Percentiles rank a stretch among this genome's conserved stretches.
Evolutionary conservation across 2,888 invertebrate species (phyloP).

Genomic region (Sipha maydis): DNA sequence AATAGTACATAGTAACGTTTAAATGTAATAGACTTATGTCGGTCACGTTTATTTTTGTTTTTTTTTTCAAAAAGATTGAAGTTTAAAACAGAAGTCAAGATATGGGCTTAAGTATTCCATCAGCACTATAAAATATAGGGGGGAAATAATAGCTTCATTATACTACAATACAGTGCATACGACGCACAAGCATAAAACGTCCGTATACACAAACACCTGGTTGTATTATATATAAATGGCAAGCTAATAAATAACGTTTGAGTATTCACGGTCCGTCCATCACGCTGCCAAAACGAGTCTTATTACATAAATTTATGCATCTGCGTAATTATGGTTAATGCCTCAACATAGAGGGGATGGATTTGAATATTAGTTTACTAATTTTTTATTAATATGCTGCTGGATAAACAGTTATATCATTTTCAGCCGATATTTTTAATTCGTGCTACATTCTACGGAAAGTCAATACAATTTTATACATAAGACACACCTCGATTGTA

Average conservation of each 20-base stretch:
- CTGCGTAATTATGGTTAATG: conserved; percentile 13
- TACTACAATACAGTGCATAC: neutral
- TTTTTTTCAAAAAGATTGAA: neutral
- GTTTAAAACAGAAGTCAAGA: conserved; percentile 18
- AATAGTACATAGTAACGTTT: neutral
- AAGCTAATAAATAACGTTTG: conserved; percentile 24
- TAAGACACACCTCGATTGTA: neutral
- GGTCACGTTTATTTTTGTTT: neutral
- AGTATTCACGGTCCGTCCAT: conserved; percentile 48
- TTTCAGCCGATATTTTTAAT: neutral
- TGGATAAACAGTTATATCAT: neutral
- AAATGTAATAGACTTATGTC: conserved; percentile 5
- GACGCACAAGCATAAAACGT: neutral
- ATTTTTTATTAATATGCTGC: neutral
- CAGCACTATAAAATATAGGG: neutral
- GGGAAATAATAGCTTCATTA: conserved; percentile 48
- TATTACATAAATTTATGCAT: conserved; percentile 20
- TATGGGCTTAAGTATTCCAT: conserved; percentile 3
- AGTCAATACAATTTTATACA: too few relatives aligned
- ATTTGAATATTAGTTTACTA: neutral
- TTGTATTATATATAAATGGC: neutral
- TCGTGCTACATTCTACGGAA: too few relatives aligned
- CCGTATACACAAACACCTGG: conserved; percentile 36
- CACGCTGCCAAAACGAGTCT: conserved; percentile 44
- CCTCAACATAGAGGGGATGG: neutral